Percentiles rank a stretch among this genome's conserved stretches.
Evolutionary conservation across 2,888 invertebrate species (phyloP).

Genomic region (Vannuccia rotundouncinata): DNA sequence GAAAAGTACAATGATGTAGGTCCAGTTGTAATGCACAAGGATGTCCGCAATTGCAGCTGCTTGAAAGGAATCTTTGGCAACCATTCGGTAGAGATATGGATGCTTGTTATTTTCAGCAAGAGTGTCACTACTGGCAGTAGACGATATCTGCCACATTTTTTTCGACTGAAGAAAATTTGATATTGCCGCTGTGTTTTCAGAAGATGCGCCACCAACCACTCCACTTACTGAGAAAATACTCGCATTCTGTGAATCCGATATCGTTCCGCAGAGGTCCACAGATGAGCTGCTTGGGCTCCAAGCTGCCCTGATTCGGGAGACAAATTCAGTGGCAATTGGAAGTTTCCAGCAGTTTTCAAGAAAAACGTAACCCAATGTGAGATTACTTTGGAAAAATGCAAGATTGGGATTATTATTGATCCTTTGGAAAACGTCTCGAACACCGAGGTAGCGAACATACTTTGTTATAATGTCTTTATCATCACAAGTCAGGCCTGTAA

Average conservation of each 20-base stretch:
- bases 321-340: neutral
- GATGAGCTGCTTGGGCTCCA: neutral
- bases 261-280: neutral
- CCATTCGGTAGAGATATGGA: slow-evolving; percentile 27
- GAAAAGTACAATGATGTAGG: slow-evolving; percentile 27
- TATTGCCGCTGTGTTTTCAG: neutral
- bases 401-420: neutral
- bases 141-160: slow-evolving; percentile 1
- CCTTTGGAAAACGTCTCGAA: neutral
- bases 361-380: neutral
- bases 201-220: neutral
- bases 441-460: neutral
- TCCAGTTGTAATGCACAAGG: slow-evolving; percentile 25
- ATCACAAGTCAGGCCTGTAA: neutral
- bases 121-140: neutral
- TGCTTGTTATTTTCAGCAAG: neutral
- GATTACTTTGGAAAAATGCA: neutral
- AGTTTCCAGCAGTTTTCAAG: neutral
- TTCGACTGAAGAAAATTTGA: neutral
- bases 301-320: neutral
- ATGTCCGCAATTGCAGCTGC: slow-evolving; percentile 9
- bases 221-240: neutral
- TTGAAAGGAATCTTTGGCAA: slow-evolving; percentile 25
- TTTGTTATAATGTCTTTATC: neutral
- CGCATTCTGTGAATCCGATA: neutral